These are phyloP conservation scores for Neodiprion lecontei DNA, from an alignment of 1,140 invertebrate genomes.

Conservation along the genomic window DNA sequence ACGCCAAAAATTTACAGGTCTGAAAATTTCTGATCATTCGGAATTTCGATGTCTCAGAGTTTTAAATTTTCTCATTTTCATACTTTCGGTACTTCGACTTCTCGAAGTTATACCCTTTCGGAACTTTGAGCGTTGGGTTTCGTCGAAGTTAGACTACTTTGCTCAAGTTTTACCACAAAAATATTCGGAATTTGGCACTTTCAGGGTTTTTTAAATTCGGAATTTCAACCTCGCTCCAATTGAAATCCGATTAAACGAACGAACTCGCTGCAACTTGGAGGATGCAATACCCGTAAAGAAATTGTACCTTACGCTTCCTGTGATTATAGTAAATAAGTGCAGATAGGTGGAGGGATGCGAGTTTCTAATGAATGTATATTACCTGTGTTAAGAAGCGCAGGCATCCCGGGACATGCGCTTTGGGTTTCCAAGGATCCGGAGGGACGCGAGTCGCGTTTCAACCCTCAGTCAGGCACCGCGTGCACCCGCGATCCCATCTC, in stretches of 20 bases:
- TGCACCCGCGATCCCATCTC: conserved; percentile 48
- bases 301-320: too few relatives aligned
- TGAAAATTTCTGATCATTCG: too few relatives aligned
- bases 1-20: too few relatives aligned
- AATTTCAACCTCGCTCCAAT: conserved; percentile 2
- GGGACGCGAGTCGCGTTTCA: conserved; percentile 39
- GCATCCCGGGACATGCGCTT: conserved; percentile 35
- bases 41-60: too few relatives aligned
- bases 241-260: conserved; percentile 22
- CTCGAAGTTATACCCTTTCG: too few relatives aligned
- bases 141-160: too few relatives aligned
- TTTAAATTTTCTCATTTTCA: too few relatives aligned
- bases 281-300: background rate
- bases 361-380: background rate
- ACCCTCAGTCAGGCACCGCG: conserved; percentile 56
- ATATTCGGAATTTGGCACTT: too few relatives aligned
- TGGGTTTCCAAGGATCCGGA: conserved; percentile 36
- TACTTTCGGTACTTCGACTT: too few relatives aligned
- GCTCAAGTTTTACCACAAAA: too few relatives aligned
- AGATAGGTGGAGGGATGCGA: background rate
- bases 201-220: too few relatives aligned
- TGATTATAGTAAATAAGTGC: conserved; percentile 24
- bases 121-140: too few relatives aligned
- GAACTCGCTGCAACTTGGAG: conserved; percentile 26
- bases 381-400: background rate